A percentile compares a stretch with the other conserved stretches of the same genome.
Evolutionary conservation across 2,888 invertebrate genomes (phyloP).

Genomic region (Epinotia demarniana): DNA sequence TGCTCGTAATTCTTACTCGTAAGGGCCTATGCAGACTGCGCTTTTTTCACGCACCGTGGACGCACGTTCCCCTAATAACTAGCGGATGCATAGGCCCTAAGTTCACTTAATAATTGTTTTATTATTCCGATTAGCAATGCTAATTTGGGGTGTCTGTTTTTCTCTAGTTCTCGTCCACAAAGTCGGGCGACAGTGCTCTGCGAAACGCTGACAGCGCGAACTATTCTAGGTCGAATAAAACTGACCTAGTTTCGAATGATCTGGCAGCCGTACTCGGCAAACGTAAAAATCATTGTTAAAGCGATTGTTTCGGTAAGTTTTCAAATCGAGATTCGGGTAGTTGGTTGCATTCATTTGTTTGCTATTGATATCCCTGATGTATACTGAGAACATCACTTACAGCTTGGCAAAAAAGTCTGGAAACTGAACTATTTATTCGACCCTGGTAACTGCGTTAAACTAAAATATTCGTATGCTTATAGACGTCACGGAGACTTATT

Average conservation of each 20-base stretch:
- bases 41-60: too few relatives aligned
- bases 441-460: too few relatives aligned
- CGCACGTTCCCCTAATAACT: too few relatives aligned
- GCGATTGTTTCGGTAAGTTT: constrained; percentile 15
- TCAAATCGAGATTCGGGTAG: constrained; percentile 7
- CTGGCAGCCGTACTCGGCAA: constrained; percentile 57
- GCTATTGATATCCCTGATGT: background rate
- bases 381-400: background rate
- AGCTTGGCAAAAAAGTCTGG: too few relatives aligned
- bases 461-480: too few relatives aligned
- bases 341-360: constrained; percentile 1
- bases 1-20: too few relatives aligned
- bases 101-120: too few relatives aligned
- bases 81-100: too few relatives aligned
- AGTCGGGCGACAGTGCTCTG: constrained; percentile 53
- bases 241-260: constrained; percentile 73
- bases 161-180: constrained; percentile 22
- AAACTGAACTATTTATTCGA: too few relatives aligned
- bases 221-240: constrained; percentile 70
- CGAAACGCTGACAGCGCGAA: constrained; percentile 63
- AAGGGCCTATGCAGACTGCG: too few relatives aligned
- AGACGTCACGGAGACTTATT: too few relatives aligned
- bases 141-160: constrained; percentile 12
- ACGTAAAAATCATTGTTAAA: constrained; percentile 48
- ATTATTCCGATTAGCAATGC: too few relatives aligned